Base-by-base conservation (phyloP, 2,888 invertebrate genomes). In the Cyrtodaria siliqua region DNA sequence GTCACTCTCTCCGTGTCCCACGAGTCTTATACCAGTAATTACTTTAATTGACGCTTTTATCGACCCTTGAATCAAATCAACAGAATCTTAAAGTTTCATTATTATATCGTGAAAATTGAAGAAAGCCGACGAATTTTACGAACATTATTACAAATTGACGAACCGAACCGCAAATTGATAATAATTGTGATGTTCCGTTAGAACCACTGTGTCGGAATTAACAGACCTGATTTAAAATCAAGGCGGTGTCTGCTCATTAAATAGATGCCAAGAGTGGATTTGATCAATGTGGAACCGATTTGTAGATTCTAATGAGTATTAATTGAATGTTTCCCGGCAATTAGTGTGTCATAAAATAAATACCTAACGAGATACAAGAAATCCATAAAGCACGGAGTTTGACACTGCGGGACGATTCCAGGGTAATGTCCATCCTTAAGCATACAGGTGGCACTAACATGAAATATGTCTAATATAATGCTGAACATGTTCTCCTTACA, bases 281-380 rank as follows among this genome's bases (percentile, higher is more conserved):
- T 42, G 68, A 47, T 26, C 78, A 49, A 23, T 38, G 47, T 47
- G 68, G 63, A 61, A 60, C 59, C 64, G 64, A 68, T 69, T 72
- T 78, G 78, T 78, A 73, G 60, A 78, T 40, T 64, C 63, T 78
- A 78, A 78, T 61, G 78, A 78, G 78, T 72, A 66, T 72, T 78
- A 69, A 78, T 78, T 78, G 78, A 68, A 72, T 73, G 78, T 69
- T 73, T 64, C 60, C 55, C 64, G 23, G 68, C 69, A 78, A 78
- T 78, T 78, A 78, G 68, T 68, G 69, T 78, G 78, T 72, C 78
- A 78, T 69, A 73, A 72, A 69, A 33, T 72, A 55, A 69, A 67
- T 42, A 59, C 67, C 68, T 44, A 33, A 40, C 42, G 49, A 57
- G 40, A 42, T 12, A 47, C 20, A 14, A 20, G 60, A 55, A 53